Evolutionary conservation across 2,888 invertebrate genomes (phyloP).

Genomic region (Arctia plantaginis): DNA sequence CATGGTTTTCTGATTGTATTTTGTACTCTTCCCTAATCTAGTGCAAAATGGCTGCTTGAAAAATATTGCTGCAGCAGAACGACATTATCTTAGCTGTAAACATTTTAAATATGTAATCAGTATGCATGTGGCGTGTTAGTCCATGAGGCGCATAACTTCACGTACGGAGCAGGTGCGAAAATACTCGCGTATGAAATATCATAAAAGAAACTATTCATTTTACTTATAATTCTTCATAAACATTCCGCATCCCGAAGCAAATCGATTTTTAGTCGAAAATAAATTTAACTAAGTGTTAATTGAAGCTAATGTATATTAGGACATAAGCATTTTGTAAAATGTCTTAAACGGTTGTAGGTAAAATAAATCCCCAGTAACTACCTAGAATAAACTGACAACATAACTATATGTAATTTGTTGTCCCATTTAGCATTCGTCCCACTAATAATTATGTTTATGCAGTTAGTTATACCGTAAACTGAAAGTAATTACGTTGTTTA

Average conservation of each 20-base stretch:
- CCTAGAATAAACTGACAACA: neutral
- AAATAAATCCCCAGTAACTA: neutral
- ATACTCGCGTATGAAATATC: conserved; percentile 42
- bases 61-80: conserved; percentile 24
- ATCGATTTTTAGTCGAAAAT: conserved; percentile 6
- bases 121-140: conserved; percentile 61
- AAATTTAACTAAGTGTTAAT: neutral
- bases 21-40: neutral
- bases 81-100: conserved; percentile 24
- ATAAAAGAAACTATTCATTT: conserved; percentile 23
- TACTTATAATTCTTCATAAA: conserved; percentile 10
- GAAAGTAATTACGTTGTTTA: neutral
- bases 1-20: neutral
- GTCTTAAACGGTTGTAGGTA: neutral
- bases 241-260: neutral
- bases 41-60: conserved; percentile 14
- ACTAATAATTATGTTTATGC: neutral
- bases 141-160: conserved; percentile 64
- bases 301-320: neutral
- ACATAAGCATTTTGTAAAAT: neutral
- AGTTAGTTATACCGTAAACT: conserved; percentile 5
- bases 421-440: neutral
- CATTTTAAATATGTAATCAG: conserved; percentile 45
- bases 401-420: conserved; percentile 6
- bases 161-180: conserved; percentile 71